Base-by-base conservation (phyloP, 2,888 invertebrate species). In the Andrena flavipes region DNA sequence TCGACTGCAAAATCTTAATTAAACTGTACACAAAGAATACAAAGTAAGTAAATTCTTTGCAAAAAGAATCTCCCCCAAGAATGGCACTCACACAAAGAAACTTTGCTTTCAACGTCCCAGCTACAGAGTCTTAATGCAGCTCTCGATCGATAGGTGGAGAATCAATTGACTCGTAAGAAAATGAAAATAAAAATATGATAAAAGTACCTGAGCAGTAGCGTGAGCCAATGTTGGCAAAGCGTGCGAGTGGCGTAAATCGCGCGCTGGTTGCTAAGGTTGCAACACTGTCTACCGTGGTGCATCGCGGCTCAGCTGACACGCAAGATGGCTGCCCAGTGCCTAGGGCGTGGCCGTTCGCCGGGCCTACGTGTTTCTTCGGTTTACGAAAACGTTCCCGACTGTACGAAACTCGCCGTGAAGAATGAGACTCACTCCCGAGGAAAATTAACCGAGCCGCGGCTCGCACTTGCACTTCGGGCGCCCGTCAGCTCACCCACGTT, bases 291-390 rank as follows among this genome's bases (percentile, higher is more conserved):
- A 84, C 90, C 91, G 91, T 91, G 90, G 92, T 92, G 91, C 90
- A 91, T 90, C 87, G 84, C 88, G 84, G 42, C 64, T 69, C 83
- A 86, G 86, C 86, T 92, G 93, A 93, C 78, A 86, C 79, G 78
- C 93, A 93, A 93, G 92, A 93, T 93, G 93, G 93, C 93, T 91
- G 93, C 90, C 74, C 87, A 8, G 64, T 84, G 76, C 49, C 70
- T 67, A 92, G 93, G 93, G 93, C 93, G 93, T 93, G 93, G 93
- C 91, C 85, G 87, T 82, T 80, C 73, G 82, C 73, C 65, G 72
- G 70, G 59, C 74, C 42, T 49, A 76, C 80, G 75, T 79, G 84
- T 86, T 80, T 79, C 75, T 56, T 60, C 64, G 84, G 84, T 59
- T 79, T 33, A 67, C 71, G 80, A 83, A 80, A 83, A 80, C 65